Percentiles rank a stretch among this genome's conserved stretches.
Conservation (phyloP, 35 echinoderm and acorn worm species). For the Ophiothrix spiculata region DNA sequence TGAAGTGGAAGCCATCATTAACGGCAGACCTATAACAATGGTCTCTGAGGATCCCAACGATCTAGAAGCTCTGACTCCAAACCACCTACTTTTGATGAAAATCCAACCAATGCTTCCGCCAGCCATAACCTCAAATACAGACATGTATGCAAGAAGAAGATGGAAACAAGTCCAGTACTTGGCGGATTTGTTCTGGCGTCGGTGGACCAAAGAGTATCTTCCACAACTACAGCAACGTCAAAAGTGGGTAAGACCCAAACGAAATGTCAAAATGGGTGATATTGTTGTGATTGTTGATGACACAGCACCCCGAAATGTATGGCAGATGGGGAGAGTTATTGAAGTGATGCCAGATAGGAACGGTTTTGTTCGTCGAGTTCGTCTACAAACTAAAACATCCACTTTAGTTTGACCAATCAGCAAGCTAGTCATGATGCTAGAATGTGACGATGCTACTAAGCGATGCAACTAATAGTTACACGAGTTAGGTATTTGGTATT, state of each 20-base stretch:
- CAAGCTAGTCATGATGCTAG: constrained; percentile 16
- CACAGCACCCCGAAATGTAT: constrained; percentile 28
- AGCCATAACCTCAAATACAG: constrained; percentile 28
- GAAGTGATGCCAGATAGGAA: constrained; percentile 3
- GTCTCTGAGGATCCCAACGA: constrained; percentile 63
- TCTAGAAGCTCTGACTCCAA: constrained; percentile 54
- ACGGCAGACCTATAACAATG: constrained; percentile 45
- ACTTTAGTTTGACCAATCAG: neutral
- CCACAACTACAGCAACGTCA: constrained; percentile 51
- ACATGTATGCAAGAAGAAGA: constrained; percentile 43
- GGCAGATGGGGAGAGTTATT: constrained; percentile 14
- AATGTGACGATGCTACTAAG: neutral
- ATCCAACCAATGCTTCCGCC: constrained; percentile 10
- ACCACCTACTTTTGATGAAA: constrained; percentile 43
- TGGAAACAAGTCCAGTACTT: constrained; percentile 72
- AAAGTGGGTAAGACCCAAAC: constrained; percentile 34
- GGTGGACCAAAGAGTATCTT: constrained; percentile 61
- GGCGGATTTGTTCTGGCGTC: constrained; percentile 56
- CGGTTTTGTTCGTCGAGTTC: constrained; percentile 1
- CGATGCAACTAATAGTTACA: too few species aligned
- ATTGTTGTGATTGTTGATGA: constrained; percentile 40
- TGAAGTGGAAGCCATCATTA: constrained; percentile 55
- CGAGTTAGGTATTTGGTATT: too few species aligned
- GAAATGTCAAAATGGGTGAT: constrained; percentile 33
- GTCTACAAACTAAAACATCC: neutral